Percentiles rank a stretch among this genome's conserved stretches.
These are phyloP conservation scores for Serranus cabrilla DNA, from an alignment of 2,797 vertebrate species.

Conservation along the genomic window DNA sequence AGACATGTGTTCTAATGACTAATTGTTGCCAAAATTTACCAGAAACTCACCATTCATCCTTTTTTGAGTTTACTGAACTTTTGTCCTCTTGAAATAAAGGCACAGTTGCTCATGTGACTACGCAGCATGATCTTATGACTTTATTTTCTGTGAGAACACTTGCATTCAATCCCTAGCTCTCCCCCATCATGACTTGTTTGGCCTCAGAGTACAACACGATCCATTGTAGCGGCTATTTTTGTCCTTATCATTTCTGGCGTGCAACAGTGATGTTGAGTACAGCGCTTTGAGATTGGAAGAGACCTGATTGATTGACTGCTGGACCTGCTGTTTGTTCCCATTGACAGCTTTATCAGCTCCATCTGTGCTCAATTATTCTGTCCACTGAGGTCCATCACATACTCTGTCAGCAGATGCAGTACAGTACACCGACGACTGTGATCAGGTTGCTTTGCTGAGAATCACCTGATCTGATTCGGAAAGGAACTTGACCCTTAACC, in stretches of 20 bases:
- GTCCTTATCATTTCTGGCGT: slow-evolving; percentile 24
- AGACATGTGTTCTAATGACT: not conserved
- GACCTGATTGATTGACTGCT: slow-evolving; percentile 56
- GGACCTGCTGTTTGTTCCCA: slow-evolving; percentile 56
- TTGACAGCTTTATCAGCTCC: slow-evolving; percentile 65
- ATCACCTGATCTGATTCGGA: slow-evolving; percentile 81
- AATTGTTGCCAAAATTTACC: not conserved
- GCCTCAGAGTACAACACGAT: slow-evolving; percentile 37
- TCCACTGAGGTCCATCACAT: slow-evolving; percentile 53
- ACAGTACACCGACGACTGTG: slow-evolving; percentile 52
- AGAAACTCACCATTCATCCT: not conserved
- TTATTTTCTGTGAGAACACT: slow-evolving; percentile 42
- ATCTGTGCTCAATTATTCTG: slow-evolving; percentile 65
- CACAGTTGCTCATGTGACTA: slow-evolving; percentile 64
- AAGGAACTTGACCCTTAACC: slow-evolving; percentile 80
- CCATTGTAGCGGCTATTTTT: slow-evolving; percentile 60
- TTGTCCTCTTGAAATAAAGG: slow-evolving; percentile 16
- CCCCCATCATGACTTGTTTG: slow-evolving; percentile 8
- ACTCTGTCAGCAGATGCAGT: slow-evolving; percentile 62
- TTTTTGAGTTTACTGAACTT: slow-evolving; percentile 26
- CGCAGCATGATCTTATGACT: slow-evolving; percentile 66
- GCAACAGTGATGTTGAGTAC: slow-evolving; percentile 12
- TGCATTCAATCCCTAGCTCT: slow-evolving; percentile 3
- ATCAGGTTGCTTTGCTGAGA: slow-evolving; percentile 75
- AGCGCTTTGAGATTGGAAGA: slow-evolving; percentile 28